Evolutionary conservation across 2,113 vertebrate species (phyloP).

Genomic region (Anarhynchus alexandrinus): DNA sequence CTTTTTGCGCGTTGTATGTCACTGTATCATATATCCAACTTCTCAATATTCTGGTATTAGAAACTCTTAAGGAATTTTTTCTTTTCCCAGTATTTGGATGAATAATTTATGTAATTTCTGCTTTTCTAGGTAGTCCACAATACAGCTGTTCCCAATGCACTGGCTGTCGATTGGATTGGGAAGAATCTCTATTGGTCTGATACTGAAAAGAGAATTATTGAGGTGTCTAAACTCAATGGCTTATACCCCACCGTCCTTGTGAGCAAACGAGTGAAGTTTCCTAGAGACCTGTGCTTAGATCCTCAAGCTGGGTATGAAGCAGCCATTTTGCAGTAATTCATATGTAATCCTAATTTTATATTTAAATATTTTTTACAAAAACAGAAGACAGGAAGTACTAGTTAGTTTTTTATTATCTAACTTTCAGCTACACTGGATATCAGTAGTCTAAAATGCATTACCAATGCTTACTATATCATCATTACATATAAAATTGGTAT

Average conservation of each 20-base stretch:
- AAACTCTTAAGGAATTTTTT: background rate
- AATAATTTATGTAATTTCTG: conserved; percentile 26
- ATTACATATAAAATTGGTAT: background rate
- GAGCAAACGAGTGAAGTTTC: conserved; percentile 87
- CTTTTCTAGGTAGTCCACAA: conserved; percentile 88
- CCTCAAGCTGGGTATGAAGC: conserved; percentile 86
- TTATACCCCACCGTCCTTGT: conserved; percentile 92
- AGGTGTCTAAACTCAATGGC: conserved; percentile 95
- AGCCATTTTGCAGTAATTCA: background rate
- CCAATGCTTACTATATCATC: background rate
- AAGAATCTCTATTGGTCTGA: conserved; percentile 99
- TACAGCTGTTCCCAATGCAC: conserved; percentile 90
- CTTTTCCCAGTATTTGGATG: background rate
- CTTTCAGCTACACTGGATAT: background rate
- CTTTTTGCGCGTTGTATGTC: background rate
- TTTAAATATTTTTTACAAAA: background rate
- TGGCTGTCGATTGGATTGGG: conserved; percentile 97
- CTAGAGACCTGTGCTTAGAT: conserved; percentile 88
- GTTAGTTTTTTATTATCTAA: background rate
- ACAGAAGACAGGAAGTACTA: background rate
- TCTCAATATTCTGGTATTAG: background rate
- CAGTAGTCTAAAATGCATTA: background rate
- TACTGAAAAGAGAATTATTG: conserved; percentile 91
- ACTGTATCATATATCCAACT: background rate
- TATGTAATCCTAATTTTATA: background rate